phyloP scores from a whole-genome alignment of 2,113 vertebrate species.

The Aleadryas rufinucha region DNA sequence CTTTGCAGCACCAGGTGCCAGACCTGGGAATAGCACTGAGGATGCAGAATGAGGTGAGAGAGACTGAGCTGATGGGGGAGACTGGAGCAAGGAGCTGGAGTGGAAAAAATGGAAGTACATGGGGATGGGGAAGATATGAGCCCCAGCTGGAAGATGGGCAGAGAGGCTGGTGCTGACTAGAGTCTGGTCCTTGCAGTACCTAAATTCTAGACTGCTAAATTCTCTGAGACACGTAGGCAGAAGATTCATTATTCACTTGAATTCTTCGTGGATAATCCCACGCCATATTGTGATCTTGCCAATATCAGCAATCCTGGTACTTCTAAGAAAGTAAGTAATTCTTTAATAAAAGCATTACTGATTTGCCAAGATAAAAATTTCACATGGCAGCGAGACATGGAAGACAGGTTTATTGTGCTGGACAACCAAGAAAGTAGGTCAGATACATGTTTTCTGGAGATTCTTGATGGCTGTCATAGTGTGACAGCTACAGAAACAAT shows the following conservation, averaged over 20 bases:
- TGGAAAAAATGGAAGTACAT: not conserved
- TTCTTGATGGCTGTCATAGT: constrained; percentile 60
- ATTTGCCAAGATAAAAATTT: constrained; percentile 66
- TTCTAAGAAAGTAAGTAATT: not conserved
- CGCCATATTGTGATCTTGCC: not conserved
- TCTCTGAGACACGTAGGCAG: not conserved
- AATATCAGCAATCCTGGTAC: not conserved
- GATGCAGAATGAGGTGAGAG: not conserved
- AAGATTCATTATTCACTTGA: not conserved
- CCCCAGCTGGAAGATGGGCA: not conserved
- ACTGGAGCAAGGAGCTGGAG: not conserved
- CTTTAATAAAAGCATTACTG: constrained; percentile 54
- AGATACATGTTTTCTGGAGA: constrained; percentile 65
- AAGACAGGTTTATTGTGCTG: constrained; percentile 49
- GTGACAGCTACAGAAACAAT: constrained; percentile 42
- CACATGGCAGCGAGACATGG: constrained; percentile 49
- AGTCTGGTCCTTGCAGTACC: not conserved
- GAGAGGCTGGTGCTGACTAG: not conserved
- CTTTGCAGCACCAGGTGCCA: not conserved
- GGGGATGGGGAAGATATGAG: rapidly evolving
- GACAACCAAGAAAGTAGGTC: constrained; percentile 60
- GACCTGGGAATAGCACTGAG: rapidly evolving
- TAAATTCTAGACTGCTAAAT: not conserved
- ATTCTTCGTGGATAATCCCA: not conserved
- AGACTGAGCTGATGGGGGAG: not conserved